Base-by-base conservation (phyloP, 2,888 invertebrate species). In the Leptopterna dolabrata region DNA sequence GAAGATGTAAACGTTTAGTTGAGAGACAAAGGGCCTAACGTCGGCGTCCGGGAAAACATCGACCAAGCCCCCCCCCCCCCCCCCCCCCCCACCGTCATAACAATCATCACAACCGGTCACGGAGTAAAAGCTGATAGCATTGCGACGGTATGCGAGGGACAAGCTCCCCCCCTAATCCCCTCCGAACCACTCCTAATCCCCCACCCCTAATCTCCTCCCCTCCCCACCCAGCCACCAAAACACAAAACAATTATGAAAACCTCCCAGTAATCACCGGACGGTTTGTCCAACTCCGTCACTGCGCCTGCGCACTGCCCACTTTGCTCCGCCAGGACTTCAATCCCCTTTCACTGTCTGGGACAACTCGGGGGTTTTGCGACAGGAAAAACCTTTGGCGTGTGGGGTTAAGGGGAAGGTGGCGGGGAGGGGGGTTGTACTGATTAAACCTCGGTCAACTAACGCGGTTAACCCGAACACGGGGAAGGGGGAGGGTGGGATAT, bases 231-330 rank as follows among this genome's bases (percentile, higher is more conserved):
- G 13, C 11, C 63, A 24, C 63, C 24, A 24, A 63, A 63, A 63
- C 63, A 63, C 63, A 63, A 63, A 63, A 63, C 63, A 63, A 63
- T 63, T 63, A 63, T 63, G 63, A 63, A 63, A 63, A 63, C 63
- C 63, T 11, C 63, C 63, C 24, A 63, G 63, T 63, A 63, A 63
- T 63, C 63, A 63, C 63, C 11, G 63, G 63, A 63, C 63, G 63
- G 24, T 63, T 63, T 24, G 16, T 55, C 55, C 55, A 16, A 19
- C 55, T 55, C 55, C 19, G 55, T 55, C 55, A 55, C 55, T 0
- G 55, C 55, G 55, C 55, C 16, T 14, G 55, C 55, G 55, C 55
- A n/a, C 19, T 55, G n/a, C 36, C 51, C 51, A 0, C 51, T n/a
- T 14, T n/a, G 51, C 63, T 24, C 24, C 24, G 63, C 9, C 63